Conservation (phyloP, 2,797 vertebrate species). For the Adrianichthys oophorus region DNA sequence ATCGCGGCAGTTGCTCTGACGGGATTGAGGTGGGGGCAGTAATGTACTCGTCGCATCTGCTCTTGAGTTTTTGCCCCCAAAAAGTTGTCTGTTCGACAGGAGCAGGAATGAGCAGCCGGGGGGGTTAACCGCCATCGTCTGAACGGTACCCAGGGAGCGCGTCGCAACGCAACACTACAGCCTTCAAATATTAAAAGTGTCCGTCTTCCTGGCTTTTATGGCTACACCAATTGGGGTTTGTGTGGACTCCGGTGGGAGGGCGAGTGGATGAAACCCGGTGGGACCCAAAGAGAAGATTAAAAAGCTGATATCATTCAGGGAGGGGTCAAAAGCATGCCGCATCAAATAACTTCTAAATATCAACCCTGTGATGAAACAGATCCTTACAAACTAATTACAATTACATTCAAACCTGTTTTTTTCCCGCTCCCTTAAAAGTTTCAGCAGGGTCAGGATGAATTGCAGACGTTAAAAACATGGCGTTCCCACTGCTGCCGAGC, state of each 20-base stretch:
- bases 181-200: conserved; percentile 39
- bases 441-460: no score
- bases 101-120: conserved; percentile 30
- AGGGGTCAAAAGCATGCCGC: conserved; percentile 10
- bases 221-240: not conserved
- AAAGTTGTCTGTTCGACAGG: conserved; percentile 58
- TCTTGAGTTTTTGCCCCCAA: conserved; percentile 56
- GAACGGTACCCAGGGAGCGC: not conserved
- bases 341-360: not conserved
- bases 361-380: conserved; percentile 6
- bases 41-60: conserved; percentile 72
- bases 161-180: conserved; percentile 9
- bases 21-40: conserved; percentile 50
- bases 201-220: conserved; percentile 31
- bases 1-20: conserved; percentile 50
- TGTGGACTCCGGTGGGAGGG: not conserved
- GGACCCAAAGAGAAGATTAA: conserved; percentile 26
- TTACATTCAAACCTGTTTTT: no score
- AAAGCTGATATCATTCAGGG: conserved; percentile 26
- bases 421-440: no score
- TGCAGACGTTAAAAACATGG: no score
- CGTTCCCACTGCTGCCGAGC: no score
- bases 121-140: conserved; percentile 12
- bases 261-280: conserved; percentile 9
- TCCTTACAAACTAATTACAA: not conserved